Evolutionary conservation across 2,888 invertebrate genomes (phyloP).

Genomic region (Diaperis boleti): DNA sequence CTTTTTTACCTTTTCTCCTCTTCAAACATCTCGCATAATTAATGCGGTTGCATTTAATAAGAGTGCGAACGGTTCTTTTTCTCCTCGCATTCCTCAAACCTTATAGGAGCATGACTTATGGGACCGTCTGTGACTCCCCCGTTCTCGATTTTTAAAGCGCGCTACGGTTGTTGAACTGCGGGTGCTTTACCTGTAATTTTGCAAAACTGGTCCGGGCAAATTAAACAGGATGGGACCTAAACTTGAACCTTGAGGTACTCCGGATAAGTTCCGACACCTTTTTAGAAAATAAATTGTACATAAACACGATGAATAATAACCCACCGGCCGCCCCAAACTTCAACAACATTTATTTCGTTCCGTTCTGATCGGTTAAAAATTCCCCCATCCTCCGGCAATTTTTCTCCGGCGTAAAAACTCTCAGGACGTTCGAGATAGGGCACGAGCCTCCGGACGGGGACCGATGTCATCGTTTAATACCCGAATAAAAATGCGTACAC

Average conservation of each 20-base stretch:
- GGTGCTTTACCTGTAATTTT: no score
- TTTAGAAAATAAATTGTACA: no score
- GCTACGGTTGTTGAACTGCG: constrained; percentile 4
- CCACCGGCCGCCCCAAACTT: no score
- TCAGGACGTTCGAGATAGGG: constrained; percentile 1
- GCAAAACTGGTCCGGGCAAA: no score
- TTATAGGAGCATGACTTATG: constrained; percentile 38
- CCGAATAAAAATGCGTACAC: constrained; percentile 37
- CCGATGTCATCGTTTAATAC: constrained; percentile 21
- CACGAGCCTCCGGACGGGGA: constrained; percentile 14
- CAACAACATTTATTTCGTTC: no score
- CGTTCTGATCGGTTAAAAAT: no score
- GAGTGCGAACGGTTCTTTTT: constrained; percentile 45
- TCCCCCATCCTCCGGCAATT: not conserved
- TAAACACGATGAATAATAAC: no score
- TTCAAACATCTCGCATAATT: constrained; percentile 47
- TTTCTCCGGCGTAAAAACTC: constrained; percentile 3
- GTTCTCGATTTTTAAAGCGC: constrained; percentile 26
- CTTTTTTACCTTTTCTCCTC: constrained; percentile 29
- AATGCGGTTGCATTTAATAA: constrained; percentile 49
- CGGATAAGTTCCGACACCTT: no score
- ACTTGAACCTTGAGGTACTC: no score
- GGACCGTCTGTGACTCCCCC: constrained; percentile 25
- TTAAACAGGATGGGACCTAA: no score
- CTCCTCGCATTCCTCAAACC: constrained; percentile 33